These are phyloP conservation scores for Sebastes fasciatus DNA, from an alignment of 2,113 vertebrate genomes.

Conservation along the genomic window DNA sequence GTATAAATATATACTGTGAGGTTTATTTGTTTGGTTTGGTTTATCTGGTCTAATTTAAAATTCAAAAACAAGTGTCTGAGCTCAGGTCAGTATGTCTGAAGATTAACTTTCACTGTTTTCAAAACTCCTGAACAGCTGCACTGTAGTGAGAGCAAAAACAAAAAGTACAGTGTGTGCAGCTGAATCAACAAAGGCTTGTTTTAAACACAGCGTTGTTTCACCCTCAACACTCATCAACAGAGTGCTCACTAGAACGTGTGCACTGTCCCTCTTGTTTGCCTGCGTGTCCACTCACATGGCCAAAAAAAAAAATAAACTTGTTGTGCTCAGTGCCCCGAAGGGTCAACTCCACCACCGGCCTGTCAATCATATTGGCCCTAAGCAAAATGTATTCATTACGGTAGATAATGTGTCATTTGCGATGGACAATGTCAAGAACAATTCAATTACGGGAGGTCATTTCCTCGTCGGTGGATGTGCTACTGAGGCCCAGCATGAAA, in stretches of 20 bases:
- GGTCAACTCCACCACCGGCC: slow-evolving; percentile 32
- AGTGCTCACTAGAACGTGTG: slow-evolving; percentile 53
- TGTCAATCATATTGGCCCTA: slow-evolving; percentile 58
- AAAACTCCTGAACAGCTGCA: slow-evolving; percentile 6
- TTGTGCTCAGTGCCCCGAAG: slow-evolving; percentile 36
- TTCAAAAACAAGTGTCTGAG: slow-evolving; percentile 5
- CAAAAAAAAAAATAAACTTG: slow-evolving; percentile 38
- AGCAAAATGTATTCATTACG: slow-evolving; percentile 67
- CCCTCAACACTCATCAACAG: slow-evolving; percentile 40
- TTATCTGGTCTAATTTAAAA: background rate
- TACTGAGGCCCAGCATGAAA: slow-evolving; percentile 44
- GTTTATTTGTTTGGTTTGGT: background rate
- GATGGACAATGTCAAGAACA: slow-evolving; percentile 59
- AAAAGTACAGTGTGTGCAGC: slow-evolving; percentile 12
- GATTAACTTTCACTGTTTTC: slow-evolving; percentile 10
- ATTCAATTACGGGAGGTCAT: slow-evolving; percentile 58
- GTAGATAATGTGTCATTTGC: slow-evolving; percentile 62
- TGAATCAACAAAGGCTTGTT: slow-evolving; percentile 42
- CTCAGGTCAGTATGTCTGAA: background rate
- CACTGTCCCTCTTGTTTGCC: slow-evolving; percentile 34
- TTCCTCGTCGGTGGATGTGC: slow-evolving; percentile 56
- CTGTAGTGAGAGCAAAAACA: background rate
- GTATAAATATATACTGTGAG: background rate
- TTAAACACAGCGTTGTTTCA: slow-evolving; percentile 33
- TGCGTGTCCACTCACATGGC: slow-evolving; percentile 19